These are phyloP conservation scores for Anguilla japonica DNA, from an alignment of 2,113 vertebrate species.

Conservation along the genomic window DNA sequence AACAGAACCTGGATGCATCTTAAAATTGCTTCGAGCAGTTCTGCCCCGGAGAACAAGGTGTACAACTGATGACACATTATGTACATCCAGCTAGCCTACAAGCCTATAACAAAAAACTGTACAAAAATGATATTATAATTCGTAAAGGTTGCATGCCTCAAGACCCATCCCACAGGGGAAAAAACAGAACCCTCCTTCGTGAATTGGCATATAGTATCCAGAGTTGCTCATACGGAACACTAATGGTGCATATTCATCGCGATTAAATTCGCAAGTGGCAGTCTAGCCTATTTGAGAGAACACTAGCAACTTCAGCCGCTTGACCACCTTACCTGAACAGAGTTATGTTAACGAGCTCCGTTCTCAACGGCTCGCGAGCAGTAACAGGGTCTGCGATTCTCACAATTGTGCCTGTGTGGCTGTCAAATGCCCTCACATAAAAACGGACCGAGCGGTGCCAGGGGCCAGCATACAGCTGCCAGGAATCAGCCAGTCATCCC, in stretches of 20 bases:
- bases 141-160: neutral
- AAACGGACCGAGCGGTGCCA: slow-evolving; percentile 12
- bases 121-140: neutral
- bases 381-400: neutral
- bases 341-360: neutral
- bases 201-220: neutral
- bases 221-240: neutral
- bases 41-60: neutral
- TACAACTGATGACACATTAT: neutral
- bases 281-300: neutral
- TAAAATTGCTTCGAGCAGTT: neutral
- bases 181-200: neutral
- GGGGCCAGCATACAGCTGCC: slow-evolving; percentile 7
- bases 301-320: neutral
- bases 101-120: neutral
- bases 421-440: slow-evolving; percentile 13
- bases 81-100: neutral
- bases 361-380: neutral
- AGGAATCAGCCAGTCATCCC: neutral
- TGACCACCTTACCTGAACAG: neutral
- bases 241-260: neutral
- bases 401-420: slow-evolving; percentile 22
- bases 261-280: neutral
- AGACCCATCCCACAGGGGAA: no score
- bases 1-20: neutral